Evolutionary conservation across 2,888 invertebrate species (phyloP).

Genomic region (Meliscaeva auricollis): DNA sequence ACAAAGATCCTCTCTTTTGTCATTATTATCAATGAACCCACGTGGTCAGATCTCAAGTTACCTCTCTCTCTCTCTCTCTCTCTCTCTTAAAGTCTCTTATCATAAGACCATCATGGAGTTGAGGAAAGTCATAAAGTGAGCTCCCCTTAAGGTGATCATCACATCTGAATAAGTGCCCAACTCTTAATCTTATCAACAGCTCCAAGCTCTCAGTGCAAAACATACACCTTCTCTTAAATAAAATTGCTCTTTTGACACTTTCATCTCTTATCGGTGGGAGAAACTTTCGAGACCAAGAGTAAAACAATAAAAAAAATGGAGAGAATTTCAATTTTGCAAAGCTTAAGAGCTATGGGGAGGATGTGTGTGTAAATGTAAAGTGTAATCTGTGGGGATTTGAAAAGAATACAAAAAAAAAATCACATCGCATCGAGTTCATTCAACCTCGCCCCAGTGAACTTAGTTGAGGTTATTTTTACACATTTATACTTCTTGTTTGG

Average conservation of each 20-base stretch:
- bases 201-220: neutral
- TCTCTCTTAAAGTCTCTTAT: constrained; percentile 10
- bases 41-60: neutral
- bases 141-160: too few species aligned
- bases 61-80: too few species aligned
- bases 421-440: constrained; percentile 82
- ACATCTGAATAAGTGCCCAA: too few species aligned
- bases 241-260: neutral
- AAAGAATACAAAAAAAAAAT: constrained; percentile 69
- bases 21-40: constrained; percentile 28
- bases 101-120: too few species aligned
- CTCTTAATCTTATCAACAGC: too few species aligned
- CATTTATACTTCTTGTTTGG: constrained; percentile 68
- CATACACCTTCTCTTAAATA: neutral
- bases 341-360: constrained; percentile 66
- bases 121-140: too few species aligned
- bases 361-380: constrained; percentile 55
- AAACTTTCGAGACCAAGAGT: constrained; percentile 20
- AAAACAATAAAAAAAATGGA: neutral
- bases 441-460: constrained; percentile 85
- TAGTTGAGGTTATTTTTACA: constrained; percentile 84
- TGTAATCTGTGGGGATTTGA: constrained; percentile 41
- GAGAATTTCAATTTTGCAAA: constrained; percentile 15
- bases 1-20: neutral
- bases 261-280: neutral